A percentile compares a stretch with the other conserved stretches of the same genome.
Conservation (phyloP, 1,140 invertebrate genomes). For the Drosophila nannoptera region DNA sequence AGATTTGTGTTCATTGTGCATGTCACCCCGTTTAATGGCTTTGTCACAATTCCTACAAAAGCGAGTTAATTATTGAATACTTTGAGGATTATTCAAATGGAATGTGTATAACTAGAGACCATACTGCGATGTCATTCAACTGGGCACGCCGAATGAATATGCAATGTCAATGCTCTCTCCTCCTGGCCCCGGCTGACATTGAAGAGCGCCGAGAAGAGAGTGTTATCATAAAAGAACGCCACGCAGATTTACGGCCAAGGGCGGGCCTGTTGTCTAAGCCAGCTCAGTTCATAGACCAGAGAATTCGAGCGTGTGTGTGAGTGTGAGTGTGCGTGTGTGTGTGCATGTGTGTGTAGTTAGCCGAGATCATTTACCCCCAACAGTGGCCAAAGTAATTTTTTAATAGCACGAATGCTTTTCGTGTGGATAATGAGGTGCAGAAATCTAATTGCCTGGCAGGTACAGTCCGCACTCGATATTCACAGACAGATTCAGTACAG, state of each 20-base stretch:
- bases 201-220: not conserved
- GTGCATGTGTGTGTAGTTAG: constrained; percentile 1
- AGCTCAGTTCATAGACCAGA: not conserved
- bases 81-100: constrained; percentile 1
- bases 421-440: constrained; percentile 43
- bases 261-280: not conserved
- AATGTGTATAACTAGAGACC: not conserved
- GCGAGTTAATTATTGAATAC: not conserved
- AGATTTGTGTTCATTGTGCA: not conserved
- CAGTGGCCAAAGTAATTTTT: constrained; percentile 28
- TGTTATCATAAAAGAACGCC: not conserved
- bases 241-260: not conserved
- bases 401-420: constrained; percentile 38
- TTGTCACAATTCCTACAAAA: not conserved
- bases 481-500: constrained; percentile 41
- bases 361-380: constrained; percentile 24
- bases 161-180: not conserved
- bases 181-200: not conserved
- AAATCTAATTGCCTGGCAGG: constrained; percentile 35
- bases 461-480: constrained; percentile 1
- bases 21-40: constrained; percentile 1
- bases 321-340: not conserved
- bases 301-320: no score
- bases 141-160: not conserved
- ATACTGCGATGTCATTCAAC: not conserved